Percentiles rank a stretch among this genome's conserved stretches.
These are phyloP conservation scores for Brachyistius frenatus DNA, from an alignment of 2,113 vertebrate genomes.

Conservation along the genomic window DNA sequence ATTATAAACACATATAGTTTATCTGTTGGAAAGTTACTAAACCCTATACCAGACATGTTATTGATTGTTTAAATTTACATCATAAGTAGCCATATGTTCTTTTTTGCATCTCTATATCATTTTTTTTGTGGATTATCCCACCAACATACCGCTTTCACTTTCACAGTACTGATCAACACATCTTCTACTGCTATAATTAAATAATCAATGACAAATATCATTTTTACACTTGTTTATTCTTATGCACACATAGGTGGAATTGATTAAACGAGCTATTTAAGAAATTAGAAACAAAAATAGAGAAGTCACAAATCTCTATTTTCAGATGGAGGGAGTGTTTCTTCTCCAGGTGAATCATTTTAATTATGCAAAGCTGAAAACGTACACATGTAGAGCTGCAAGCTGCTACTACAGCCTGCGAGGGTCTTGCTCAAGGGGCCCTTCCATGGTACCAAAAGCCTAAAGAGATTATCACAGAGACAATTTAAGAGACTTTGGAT, in stretches of 20 bases:
- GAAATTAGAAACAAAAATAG: background rate
- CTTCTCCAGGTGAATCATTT: background rate
- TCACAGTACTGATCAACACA: too few relatives aligned
- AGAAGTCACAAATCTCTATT: background rate
- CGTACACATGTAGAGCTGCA: background rate
- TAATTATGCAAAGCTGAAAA: background rate
- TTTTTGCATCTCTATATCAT: too few relatives aligned
- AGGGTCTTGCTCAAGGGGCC: conserved; percentile 30
- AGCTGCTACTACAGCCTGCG: conserved; percentile 3
- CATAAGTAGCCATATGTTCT: too few relatives aligned
- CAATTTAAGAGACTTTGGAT: background rate
- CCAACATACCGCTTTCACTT: too few relatives aligned
- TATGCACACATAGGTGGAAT: background rate
- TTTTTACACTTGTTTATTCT: too few relatives aligned
- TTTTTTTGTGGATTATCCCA: too few relatives aligned
- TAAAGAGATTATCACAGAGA: background rate
- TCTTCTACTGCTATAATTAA: too few relatives aligned
- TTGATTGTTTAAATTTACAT: too few relatives aligned
- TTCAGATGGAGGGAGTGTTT: background rate
- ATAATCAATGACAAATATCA: too few relatives aligned
- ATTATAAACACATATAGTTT: too few relatives aligned
- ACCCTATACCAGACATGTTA: too few relatives aligned
- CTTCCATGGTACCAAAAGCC: background rate
- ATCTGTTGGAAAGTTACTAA: too few relatives aligned
- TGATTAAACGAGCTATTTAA: background rate